phyloP scores from a whole-genome alignment of 2,113 vertebrate genomes.

The Neogale vison region DNA sequence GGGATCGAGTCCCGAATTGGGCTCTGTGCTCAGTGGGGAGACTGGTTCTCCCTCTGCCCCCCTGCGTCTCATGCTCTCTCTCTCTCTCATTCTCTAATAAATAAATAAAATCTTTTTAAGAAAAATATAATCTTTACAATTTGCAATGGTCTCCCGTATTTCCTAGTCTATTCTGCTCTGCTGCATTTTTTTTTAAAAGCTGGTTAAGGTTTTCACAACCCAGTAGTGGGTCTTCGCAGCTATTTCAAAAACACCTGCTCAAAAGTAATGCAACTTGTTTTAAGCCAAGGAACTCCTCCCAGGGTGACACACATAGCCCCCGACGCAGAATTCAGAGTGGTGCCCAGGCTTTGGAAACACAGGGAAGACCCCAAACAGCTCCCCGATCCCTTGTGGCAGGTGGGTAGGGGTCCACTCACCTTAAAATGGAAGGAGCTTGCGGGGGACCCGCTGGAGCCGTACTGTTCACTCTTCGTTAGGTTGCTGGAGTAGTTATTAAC shows the following conservation, averaged over 20 bases:
- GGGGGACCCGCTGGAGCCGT: slow-evolving; percentile 87
- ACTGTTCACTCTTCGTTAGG: slow-evolving; percentile 81
- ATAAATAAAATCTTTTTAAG: too few relatives aligned
- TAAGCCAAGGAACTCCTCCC: neutral
- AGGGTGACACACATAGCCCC: neutral
- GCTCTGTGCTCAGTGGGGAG: too few relatives aligned
- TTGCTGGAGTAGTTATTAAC: slow-evolving; percentile 85
- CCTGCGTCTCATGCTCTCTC: too few relatives aligned
- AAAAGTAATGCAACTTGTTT: neutral
- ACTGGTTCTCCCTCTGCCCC: too few relatives aligned
- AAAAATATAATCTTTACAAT: neutral
- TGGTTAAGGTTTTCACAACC: neutral
- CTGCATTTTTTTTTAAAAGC: neutral
- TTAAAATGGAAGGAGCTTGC: slow-evolving; percentile 88
- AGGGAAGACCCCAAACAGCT: neutral
- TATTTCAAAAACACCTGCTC: neutral
- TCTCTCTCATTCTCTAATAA: too few relatives aligned
- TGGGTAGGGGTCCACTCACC: slow-evolving; percentile 82
- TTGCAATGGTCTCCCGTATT: neutral
- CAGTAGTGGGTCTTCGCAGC: neutral
- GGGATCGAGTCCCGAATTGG: too few relatives aligned
- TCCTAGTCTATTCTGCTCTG: neutral
- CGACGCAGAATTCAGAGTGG: neutral
- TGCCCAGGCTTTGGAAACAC: neutral
- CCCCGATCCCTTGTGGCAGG: fast-evolving